phyloP scores from a whole-genome alignment of 1,140 invertebrate species.

The Diorhabda carinulata region DNA sequence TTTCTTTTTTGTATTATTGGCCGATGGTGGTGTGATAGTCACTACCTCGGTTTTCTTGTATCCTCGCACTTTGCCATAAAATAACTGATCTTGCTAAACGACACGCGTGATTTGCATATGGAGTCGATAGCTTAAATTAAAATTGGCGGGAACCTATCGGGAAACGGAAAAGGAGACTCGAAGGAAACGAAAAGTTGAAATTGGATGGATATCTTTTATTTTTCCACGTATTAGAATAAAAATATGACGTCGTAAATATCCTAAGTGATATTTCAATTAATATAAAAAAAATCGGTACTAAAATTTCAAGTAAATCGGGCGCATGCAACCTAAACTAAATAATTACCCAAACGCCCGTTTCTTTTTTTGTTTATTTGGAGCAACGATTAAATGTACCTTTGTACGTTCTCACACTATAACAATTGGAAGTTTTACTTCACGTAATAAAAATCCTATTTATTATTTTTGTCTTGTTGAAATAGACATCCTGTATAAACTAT shows the following conservation, averaged over 20 bases:
- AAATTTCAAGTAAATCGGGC: no score
- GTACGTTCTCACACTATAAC: no score
- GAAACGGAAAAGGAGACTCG: neutral
- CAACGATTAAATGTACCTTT: no score
- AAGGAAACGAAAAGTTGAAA: neutral
- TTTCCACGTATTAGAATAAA: neutral
- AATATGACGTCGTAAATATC: conserved; percentile 1
- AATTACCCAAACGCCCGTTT: no score
- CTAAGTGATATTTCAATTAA: neutral
- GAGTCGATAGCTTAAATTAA: conserved; percentile 36
- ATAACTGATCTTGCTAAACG: conserved; percentile 43
- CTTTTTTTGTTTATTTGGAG: no score
- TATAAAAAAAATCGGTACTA: no score
- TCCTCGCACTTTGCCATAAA: conserved; percentile 37
- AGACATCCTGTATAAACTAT: no score
- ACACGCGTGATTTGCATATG: conserved; percentile 45
- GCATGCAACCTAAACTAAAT: no score
- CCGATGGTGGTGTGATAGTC: neutral
- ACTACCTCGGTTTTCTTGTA: conserved; percentile 27
- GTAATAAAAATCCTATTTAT: no score
- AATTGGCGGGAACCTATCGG: conserved; percentile 19
- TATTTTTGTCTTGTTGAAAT: no score
- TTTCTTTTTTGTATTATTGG: no score
- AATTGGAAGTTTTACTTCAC: no score
- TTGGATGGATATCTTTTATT: conserved; percentile 3